Conservation (phyloP, 37 sponge, comb jelly and placozoan genomes). For the Corticium candelabrum region DNA sequence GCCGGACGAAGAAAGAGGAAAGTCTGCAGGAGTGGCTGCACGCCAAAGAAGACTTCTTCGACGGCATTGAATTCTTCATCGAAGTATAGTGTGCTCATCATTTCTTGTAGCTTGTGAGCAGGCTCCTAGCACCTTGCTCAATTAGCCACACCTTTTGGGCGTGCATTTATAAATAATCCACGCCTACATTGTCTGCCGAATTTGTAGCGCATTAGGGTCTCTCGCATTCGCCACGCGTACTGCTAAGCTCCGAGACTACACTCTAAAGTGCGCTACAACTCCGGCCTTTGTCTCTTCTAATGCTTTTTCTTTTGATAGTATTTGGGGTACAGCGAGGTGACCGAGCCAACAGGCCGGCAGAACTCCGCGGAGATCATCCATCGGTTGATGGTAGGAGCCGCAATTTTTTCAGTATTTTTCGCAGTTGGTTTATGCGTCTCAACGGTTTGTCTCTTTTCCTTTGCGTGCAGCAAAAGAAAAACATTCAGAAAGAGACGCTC, state of each 20-base stretch:
- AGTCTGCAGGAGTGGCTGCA: neutral
- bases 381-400: neutral
- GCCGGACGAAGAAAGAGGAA: neutral
- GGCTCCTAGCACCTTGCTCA: too few species aligned
- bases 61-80: neutral
- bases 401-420: too few species aligned
- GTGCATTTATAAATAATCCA: too few species aligned
- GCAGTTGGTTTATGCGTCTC: neutral
- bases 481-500: neutral
- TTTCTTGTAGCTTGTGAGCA: too few species aligned
- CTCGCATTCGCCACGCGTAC: too few species aligned
- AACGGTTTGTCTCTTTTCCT: too few species aligned
- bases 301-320: neutral
- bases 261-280: neutral
- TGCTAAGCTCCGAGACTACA: too few species aligned
- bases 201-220: too few species aligned
- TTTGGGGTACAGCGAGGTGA: neutral
- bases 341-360: neutral
- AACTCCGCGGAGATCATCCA: neutral
- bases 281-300: neutral
- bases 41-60: neutral
- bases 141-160: too few species aligned
- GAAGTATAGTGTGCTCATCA: too few species aligned
- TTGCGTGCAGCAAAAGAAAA: neutral
- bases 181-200: too few species aligned